phyloP scores from a whole-genome alignment of 2,113 vertebrate genomes.

The Ivindomyrus marchei region DNA sequence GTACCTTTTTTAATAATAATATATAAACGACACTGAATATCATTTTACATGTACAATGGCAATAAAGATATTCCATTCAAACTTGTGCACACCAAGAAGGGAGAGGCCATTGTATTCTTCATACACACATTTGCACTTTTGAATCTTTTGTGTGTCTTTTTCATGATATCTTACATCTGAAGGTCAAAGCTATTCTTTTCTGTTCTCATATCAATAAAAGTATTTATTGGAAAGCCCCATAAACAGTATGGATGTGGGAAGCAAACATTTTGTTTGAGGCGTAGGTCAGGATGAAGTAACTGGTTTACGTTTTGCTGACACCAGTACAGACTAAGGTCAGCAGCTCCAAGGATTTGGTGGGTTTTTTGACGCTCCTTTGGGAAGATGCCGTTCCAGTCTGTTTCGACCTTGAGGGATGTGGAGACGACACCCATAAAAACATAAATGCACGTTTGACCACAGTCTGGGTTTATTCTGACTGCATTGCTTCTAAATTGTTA shows the following conservation, averaged over 20 bases:
- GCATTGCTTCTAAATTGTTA: background rate
- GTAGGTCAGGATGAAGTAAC: background rate
- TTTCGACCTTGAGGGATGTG: background rate
- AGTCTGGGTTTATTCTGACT: background rate
- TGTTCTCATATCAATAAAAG: background rate
- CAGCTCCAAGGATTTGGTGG: background rate
- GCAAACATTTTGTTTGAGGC: background rate
- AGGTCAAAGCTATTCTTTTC: background rate
- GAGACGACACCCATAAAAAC: background rate
- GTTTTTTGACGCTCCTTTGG: background rate
- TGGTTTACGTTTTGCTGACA: background rate
- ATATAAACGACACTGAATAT: background rate
- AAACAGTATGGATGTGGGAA: background rate
- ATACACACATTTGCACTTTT: background rate
- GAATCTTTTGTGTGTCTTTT: background rate
- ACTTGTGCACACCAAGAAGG: background rate
- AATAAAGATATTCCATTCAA: background rate
- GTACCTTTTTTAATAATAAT: background rate
- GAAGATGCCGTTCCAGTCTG: background rate
- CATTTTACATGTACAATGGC: background rate
- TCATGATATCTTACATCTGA: background rate
- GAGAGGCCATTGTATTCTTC: background rate
- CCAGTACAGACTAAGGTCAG: background rate
- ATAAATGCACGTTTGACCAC: background rate
- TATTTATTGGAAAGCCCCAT: background rate